phyloP scores from a whole-genome alignment of 2,113 vertebrate genomes.

The Scomber japonicus region DNA sequence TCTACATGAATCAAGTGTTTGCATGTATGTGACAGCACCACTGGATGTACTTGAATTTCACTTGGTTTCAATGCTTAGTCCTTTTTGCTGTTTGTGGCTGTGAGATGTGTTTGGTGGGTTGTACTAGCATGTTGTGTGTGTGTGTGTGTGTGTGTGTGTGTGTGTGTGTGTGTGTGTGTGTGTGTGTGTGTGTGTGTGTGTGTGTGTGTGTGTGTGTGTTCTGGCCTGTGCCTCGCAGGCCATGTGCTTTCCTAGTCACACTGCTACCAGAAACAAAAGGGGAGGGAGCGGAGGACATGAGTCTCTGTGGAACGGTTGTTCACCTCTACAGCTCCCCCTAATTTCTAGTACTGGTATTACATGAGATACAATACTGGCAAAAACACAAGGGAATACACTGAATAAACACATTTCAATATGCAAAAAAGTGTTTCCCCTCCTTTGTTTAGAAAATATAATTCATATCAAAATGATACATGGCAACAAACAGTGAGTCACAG shows the following conservation, averaged over 20 bases:
- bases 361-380: background rate
- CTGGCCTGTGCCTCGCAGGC: constrained; percentile 13
- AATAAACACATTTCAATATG: background rate
- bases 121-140: background rate
- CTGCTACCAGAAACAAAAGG: constrained; percentile 26
- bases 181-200: constrained; percentile 35
- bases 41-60: background rate
- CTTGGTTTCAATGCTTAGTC: background rate
- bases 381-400: background rate
- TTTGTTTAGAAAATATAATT: background rate
- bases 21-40: too few relatives aligned
- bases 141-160: constrained; percentile 36
- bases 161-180: background rate
- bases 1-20: too few relatives aligned
- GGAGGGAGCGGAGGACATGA: constrained; percentile 26
- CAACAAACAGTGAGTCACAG: too few relatives aligned
- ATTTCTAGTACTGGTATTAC: constrained; percentile 10
- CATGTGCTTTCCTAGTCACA: constrained; percentile 67
- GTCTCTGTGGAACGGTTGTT: background rate
- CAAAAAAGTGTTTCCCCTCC: background rate
- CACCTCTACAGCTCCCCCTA: constrained; percentile 21
- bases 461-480: background rate
- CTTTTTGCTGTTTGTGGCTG: background rate
- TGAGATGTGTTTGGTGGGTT: background rate
- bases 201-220: constrained; percentile 34